Evolutionary conservation across 2,888 invertebrate species (phyloP), one percentile per base, ranked within the genome.

Genomic region (Pandemis cinnamomeana): DNA sequence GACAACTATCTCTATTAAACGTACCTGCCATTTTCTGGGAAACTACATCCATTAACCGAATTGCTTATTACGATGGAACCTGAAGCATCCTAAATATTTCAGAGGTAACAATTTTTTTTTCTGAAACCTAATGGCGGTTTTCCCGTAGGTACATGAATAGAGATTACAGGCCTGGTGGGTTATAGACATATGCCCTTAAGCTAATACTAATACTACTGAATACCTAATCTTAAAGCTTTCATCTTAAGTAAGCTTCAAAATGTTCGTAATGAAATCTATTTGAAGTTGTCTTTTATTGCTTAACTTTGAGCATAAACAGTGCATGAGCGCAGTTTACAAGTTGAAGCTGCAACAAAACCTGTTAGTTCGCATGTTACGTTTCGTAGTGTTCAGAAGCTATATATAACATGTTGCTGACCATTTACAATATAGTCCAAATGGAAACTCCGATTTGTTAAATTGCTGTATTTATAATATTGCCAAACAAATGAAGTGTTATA

Each of bases 251-350:
- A 61, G 42, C 61, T 42, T 60, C 71, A 27, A 71, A 72, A 72
- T 67, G 42, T 67, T 36, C 51, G 71, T 60, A 46, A 63, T 61
- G 61, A 51, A 60, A 63, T 58, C 10, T 58, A 42, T 62, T 60
- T 72, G 67, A 72, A 67, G 71, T 44, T 61, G 51, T 72, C 51
- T 67, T 72, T 72, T 67, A 72, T 67, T 67, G 60, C 42, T 53
- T 67, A 72, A 72, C 71, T 72, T 72, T 53, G 42, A 53, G 53
- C 60, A 61, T 62, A 72, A 67, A 61, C 67, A 72, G 61, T 27
- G 48, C 66, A 60, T n/a, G 44, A 72, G 63, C 7, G 7, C 64
- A 58, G 67, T 67, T 71, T 44, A 67, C 61, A 36, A 20, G 64
- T 64, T 15, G 41, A 42, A 71, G 48, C 53, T 60, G 67, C 67